Base-by-base conservation (phyloP, 2,888 invertebrate genomes). In the Ophion costatus region DNA sequence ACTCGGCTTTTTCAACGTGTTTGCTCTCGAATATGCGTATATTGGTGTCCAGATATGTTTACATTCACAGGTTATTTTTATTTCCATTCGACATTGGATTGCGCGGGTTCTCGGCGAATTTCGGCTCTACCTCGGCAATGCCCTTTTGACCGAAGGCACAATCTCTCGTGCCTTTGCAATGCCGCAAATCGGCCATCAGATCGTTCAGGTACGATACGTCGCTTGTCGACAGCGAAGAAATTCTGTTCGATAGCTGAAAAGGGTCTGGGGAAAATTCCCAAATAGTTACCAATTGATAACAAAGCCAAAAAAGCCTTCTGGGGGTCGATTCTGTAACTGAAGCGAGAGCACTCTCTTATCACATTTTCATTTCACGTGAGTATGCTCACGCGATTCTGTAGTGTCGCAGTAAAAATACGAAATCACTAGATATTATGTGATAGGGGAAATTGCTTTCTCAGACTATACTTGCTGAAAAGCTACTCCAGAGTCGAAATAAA, bases 51-150 rank as follows among this genome's bases (percentile, higher is more conserved):
- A 51, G 14, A 4, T 17, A 51, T 51, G 4, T 17, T 51, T 51
- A 51, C 14, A 51, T 51, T 51, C 0, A 51, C 17, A 51, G 0
- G 51, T 2, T 0, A 17, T 51, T 14, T 51, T 51, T 91, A 92
- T 88, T 91, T 93, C 86, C 92, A 89, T 82, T 92, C 93, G n/a
- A 90, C 81, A 51, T 90, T 77, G 57, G 90, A 92, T 87, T 92
- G 90, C 84, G 91, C 92, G 85, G 92, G 92, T 63, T 7, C 38
- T 38, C 92, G 92, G 45, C 91, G 91, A 38, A 80, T 81, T 66
- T 89, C 91, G 6, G 89, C 89, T 17, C 3, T 17, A 51, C 17
- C 51, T 51, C 17, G 51, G 11, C 17, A 14, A 17, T 22, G 85
- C 88, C 29, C 29, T 17, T 14, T 51, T 51, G 51, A 51, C 51